These are phyloP conservation scores for Pelobates fuscus DNA, from an alignment of 2,113 vertebrate genomes.

Conservation along the genomic window DNA sequence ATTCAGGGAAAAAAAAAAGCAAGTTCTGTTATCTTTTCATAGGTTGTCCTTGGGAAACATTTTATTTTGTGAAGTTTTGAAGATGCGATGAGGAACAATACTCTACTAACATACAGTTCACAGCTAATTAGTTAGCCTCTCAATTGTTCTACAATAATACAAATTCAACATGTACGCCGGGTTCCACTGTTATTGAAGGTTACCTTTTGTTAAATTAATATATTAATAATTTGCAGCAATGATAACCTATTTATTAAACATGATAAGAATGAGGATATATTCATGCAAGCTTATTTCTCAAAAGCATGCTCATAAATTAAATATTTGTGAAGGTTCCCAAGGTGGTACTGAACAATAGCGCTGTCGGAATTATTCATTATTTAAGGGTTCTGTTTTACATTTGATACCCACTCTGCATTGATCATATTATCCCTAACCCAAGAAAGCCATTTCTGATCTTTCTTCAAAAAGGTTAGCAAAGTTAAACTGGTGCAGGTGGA, in stretches of 20 bases:
- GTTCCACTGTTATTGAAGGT: not conserved
- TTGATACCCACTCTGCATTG: no score
- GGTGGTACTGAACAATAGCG: no score
- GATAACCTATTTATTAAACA: not conserved
- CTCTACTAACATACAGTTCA: slow-evolving; percentile 26
- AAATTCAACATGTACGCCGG: not conserved
- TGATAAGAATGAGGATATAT: no score
- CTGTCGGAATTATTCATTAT: no score
- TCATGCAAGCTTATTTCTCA: no score
- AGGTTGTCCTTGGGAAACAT: slow-evolving; percentile 35
- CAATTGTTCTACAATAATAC: not conserved
- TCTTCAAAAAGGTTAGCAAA: no score
- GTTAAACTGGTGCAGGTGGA: no score
- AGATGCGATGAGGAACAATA: slow-evolving; percentile 32
- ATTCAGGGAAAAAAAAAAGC: slow-evolving; percentile 26
- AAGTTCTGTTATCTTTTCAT: slow-evolving; percentile 25
- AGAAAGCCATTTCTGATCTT: no score
- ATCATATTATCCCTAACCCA: no score
- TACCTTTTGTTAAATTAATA: not conserved
- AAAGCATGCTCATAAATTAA: no score
- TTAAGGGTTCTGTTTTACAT: no score
- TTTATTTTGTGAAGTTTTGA: slow-evolving; percentile 24
- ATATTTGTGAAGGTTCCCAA: no score
- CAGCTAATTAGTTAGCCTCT: not conserved
- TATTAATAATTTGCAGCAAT: not conserved